Evolutionary conservation across 2,888 invertebrate genomes (phyloP).

Genomic region (Lottia scabra): DNA sequence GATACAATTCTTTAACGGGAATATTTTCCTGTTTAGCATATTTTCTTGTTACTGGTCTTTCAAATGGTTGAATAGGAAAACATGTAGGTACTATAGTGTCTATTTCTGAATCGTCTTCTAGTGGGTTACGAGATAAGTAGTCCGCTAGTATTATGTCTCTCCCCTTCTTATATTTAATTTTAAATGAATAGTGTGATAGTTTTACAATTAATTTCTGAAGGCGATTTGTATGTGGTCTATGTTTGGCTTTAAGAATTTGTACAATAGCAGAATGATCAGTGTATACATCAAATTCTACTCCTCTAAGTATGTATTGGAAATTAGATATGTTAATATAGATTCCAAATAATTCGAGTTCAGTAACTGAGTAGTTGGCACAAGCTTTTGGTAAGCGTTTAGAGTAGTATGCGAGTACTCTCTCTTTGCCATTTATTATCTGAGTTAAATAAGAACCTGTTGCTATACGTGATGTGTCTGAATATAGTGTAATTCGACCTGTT

Average conservation of each 20-base stretch:
- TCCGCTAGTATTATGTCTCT: neutral
- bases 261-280: neutral
- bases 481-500: neutral
- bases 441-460: slow-evolving; percentile 3
- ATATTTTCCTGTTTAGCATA: neutral
- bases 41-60: neutral
- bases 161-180: neutral
- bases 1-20: neutral
- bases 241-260: neutral
- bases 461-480: neutral
- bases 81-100: neutral
- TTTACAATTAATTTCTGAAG: neutral
- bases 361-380: neutral
- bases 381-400: neutral
- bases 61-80: neutral
- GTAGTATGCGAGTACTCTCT: neutral
- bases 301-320: neutral
- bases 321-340: neutral
- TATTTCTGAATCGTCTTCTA: neutral
- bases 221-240: neutral
- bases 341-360: neutral
- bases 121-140: neutral
- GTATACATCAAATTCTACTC: neutral
- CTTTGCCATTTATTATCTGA: neutral
- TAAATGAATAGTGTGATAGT: neutral